phyloP scores from a whole-genome alignment of 1,140 invertebrate species.

The Drosophila tropicalis region DNA sequence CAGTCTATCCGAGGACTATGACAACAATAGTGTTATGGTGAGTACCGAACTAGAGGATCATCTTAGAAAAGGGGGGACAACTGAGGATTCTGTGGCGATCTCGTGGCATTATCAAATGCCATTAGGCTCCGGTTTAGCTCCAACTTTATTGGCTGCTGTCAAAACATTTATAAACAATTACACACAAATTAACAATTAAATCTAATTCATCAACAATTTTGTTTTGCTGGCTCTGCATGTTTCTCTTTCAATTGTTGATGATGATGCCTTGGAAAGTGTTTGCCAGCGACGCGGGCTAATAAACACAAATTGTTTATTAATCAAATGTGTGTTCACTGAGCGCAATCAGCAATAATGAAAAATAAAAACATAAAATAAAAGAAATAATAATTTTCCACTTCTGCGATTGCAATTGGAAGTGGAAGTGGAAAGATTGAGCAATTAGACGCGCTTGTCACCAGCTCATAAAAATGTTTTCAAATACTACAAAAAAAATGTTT shows the following conservation, averaged over 20 bases:
- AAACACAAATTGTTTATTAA: slow-evolving; percentile 74
- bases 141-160: slow-evolving; percentile 28
- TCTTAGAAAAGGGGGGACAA: neutral
- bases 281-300: slow-evolving; percentile 65
- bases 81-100: slow-evolving; percentile 1
- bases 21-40: slow-evolving; percentile 88
- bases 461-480: slow-evolving; percentile 22
- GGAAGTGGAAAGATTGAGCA: slow-evolving; percentile 49
- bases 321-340: slow-evolving; percentile 54
- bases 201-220: slow-evolving; percentile 51
- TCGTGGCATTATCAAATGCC: slow-evolving; percentile 28
- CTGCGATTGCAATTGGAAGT: slow-evolving; percentile 36
- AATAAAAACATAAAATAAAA: slow-evolving; percentile 33
- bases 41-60: slow-evolving; percentile 63
- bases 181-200: slow-evolving; percentile 67
- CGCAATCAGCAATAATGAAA: slow-evolving; percentile 40
- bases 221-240: slow-evolving; percentile 8
- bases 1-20: slow-evolving; percentile 89
- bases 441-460: slow-evolving; percentile 62
- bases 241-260: slow-evolving; percentile 33
- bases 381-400: slow-evolving; percentile 39
- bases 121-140: slow-evolving; percentile 11
- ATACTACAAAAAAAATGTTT: slow-evolving; percentile 10
- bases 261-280: slow-evolving; percentile 62
- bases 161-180: slow-evolving; percentile 63